Evolutionary conservation across 1,140 invertebrate genomes (phyloP).

Genomic region (Orius insidiosus): DNA sequence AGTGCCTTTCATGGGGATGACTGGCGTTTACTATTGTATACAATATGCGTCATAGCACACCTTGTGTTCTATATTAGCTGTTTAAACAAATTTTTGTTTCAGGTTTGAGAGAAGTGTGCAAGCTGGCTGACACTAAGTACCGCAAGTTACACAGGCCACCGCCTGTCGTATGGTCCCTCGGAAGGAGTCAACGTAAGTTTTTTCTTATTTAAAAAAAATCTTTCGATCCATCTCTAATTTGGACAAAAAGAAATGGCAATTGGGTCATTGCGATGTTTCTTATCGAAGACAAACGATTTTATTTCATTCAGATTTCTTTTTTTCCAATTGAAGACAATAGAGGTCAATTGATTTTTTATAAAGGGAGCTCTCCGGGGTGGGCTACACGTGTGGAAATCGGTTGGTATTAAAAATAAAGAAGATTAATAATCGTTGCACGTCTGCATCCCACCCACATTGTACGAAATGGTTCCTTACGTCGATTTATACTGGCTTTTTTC

Average conservation of each 20-base stretch:
- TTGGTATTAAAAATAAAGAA: too few species aligned
- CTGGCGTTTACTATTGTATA: too few species aligned
- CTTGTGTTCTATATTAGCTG: neutral
- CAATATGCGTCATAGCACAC: too few species aligned
- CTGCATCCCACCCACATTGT: too few species aligned
- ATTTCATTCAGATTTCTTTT: neutral
- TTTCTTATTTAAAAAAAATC: neutral
- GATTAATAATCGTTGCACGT: too few species aligned
- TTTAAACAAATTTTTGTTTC: neutral
- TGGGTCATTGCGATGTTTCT: neutral
- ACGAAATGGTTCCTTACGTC: too few species aligned
- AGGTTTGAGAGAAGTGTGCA: slow-evolving; percentile 11
- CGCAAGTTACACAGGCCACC: slow-evolving; percentile 6
- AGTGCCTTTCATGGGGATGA: too few species aligned
- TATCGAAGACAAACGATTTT: neutral
- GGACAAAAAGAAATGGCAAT: neutral
- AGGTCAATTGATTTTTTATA: neutral
- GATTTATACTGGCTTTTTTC: too few species aligned
- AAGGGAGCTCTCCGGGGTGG: neutral
- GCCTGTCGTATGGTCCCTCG: slow-evolving; percentile 8
- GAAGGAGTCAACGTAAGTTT: slow-evolving; percentile 4
- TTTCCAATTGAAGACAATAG: neutral
- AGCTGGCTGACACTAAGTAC: slow-evolving; percentile 5
- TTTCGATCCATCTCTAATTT: neutral
- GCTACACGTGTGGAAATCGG: neutral